Evolutionary conservation across 2,888 invertebrate species (phyloP).

Genomic region (Nematopogon swammerdamellus): DNA sequence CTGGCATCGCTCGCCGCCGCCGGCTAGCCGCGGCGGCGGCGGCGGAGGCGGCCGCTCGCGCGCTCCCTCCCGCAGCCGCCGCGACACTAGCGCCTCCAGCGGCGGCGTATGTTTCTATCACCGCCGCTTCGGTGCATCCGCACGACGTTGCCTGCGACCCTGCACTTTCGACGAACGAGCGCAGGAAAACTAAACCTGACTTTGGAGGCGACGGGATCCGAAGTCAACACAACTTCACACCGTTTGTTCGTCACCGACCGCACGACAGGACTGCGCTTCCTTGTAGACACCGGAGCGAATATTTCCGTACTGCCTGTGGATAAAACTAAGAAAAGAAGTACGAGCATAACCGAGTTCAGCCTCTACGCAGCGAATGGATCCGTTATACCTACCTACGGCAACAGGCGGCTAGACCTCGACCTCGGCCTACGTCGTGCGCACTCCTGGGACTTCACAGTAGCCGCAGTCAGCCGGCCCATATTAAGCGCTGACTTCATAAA

Average conservation of each 20-base stretch:
- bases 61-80: no score
- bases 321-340: not conserved
- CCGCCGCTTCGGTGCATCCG: no score
- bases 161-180: no score
- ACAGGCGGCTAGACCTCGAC: constrained; percentile 6
- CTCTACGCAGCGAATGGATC: constrained; percentile 14
- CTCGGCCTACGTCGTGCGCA: constrained; percentile 8
- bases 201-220: no score
- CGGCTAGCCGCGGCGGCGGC: no score
- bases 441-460: constrained; percentile 9
- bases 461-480: constrained; percentile 9
- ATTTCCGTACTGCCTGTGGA: constrained; percentile 8
- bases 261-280: not conserved
- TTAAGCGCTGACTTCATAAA: constrained; percentile 11
- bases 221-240: no score
- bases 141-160: no score
- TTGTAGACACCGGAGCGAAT: constrained; percentile 9
- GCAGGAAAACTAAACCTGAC: no score
- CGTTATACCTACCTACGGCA: constrained; percentile 6
- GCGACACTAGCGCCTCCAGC: no score
- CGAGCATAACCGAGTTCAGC: constrained; percentile 4
- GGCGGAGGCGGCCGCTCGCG: no score
- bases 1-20: no score
- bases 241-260: not conserved
- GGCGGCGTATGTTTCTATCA: no score